Percentiles rank a stretch among this genome's conserved stretches.
Evolutionary conservation across 1,140 invertebrate species (phyloP).

Genomic region (Oryzaephilus surinamensis): DNA sequence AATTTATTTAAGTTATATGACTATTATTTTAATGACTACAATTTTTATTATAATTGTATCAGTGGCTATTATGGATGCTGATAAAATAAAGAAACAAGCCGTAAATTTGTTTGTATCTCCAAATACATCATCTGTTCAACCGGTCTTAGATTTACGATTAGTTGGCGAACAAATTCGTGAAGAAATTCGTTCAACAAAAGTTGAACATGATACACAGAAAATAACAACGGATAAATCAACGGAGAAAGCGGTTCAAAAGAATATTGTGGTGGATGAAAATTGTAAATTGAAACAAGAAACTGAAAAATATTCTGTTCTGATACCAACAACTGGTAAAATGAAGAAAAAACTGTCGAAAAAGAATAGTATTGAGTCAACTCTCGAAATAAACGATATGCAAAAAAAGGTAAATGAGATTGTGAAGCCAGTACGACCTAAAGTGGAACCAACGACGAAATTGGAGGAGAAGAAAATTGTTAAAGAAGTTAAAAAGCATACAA

Average conservation of each 20-base stretch:
- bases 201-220: constrained; percentile 16
- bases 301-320: constrained; percentile 25
- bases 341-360: constrained; percentile 27
- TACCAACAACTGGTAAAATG: constrained; percentile 27
- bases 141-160: constrained; percentile 47
- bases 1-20: constrained; percentile 54
- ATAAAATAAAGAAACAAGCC: constrained; percentile 50
- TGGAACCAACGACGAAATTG: constrained; percentile 16
- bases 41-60: constrained; percentile 57
- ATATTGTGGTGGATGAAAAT: constrained; percentile 10
- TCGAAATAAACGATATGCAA: constrained; percentile 14
- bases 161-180: constrained; percentile 27
- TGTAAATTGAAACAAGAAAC: constrained; percentile 15
- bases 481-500: constrained; percentile 16
- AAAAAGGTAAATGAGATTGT: constrained; percentile 11
- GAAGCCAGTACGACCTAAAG: no score
- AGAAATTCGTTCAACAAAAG: constrained; percentile 25
- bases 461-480: constrained; percentile 17
- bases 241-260: constrained; percentile 14
- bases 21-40: constrained; percentile 49
- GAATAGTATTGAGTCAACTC: constrained; percentile 13
- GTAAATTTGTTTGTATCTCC: constrained; percentile 18
- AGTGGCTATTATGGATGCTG: constrained; percentile 64
- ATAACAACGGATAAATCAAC: constrained; percentile 13
- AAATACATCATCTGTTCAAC: constrained; percentile 41